These are phyloP conservation scores for Bubo blakistoni DNA, from an alignment of 2,113 vertebrate species.

Conservation along the genomic window DNA sequence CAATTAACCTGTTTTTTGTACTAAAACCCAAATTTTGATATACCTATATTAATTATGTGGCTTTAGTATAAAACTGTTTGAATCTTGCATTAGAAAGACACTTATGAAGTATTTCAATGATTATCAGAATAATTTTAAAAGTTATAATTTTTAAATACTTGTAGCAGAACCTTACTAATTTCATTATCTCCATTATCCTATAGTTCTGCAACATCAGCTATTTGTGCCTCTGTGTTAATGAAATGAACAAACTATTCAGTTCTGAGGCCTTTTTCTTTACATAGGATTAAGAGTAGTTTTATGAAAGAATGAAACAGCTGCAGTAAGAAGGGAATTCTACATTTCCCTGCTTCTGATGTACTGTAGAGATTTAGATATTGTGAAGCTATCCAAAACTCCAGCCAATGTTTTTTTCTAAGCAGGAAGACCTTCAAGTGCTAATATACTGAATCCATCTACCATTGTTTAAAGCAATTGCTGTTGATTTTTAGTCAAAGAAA, in stretches of 20 bases:
- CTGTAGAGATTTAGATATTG: neutral
- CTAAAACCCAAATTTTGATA: neutral
- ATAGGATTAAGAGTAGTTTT: neutral
- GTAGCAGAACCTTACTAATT: neutral
- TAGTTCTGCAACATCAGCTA: neutral
- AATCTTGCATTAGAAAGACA: neutral
- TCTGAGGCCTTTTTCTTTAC: neutral
- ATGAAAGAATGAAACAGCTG: neutral
- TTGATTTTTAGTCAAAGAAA: neutral
- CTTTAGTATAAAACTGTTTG: neutral
- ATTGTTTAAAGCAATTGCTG: neutral
- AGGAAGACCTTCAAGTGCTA: neutral
- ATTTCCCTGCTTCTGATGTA: neutral
- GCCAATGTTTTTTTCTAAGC: neutral
- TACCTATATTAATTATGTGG: neutral
- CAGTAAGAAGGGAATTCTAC: neutral
- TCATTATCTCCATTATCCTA: neutral
- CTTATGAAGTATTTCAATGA: neutral
- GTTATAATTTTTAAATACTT: neutral
- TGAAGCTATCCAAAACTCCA: neutral
- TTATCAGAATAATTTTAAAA: neutral
- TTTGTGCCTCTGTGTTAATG: neutral
- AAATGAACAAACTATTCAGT: neutral
- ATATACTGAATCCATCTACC: neutral
- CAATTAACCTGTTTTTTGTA: neutral